These are phyloP conservation scores for Urechis unicinctus DNA, from an alignment of 2,888 invertebrate species.

Conservation along the genomic window DNA sequence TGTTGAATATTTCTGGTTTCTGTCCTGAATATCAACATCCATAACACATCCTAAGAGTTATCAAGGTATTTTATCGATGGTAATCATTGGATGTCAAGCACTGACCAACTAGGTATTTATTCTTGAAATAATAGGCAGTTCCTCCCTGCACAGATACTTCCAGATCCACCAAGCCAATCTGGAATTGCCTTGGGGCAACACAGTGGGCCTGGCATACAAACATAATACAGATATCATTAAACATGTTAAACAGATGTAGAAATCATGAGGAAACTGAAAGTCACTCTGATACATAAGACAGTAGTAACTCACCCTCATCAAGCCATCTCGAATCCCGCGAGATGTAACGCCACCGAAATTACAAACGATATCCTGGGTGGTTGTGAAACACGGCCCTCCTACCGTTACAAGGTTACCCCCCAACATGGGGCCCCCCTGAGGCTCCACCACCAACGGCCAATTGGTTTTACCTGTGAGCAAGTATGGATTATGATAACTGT, in stretches of 20 bases:
- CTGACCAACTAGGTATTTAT: conserved; percentile 1
- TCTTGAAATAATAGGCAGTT: conserved; percentile 1
- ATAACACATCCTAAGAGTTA: no score
- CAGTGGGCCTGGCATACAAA: conserved; percentile 2
- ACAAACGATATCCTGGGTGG: background rate
- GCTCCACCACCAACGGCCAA: conserved; percentile 5
- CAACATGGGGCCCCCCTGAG: conserved; percentile 2
- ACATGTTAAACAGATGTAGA: no score
- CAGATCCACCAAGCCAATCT: background rate
- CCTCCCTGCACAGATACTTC: conserved; percentile 2
- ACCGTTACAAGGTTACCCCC: conserved; percentile 3
- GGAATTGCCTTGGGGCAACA: conserved; percentile 1
- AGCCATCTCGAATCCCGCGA: background rate
- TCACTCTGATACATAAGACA: no score
- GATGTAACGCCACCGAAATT: background rate
- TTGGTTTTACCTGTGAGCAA: no score
- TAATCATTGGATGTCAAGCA: background rate
- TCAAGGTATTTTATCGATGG: no score
- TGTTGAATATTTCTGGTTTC: no score
- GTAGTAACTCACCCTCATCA: background rate
- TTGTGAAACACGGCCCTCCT: conserved; percentile 2
- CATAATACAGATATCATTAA: background rate
- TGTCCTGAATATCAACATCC: no score
- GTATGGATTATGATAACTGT: no score
- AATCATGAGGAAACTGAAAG: no score